Conservation (phyloP, 2,113 vertebrate species). For the Sinocyclocheilus anophthalmus region DNA sequence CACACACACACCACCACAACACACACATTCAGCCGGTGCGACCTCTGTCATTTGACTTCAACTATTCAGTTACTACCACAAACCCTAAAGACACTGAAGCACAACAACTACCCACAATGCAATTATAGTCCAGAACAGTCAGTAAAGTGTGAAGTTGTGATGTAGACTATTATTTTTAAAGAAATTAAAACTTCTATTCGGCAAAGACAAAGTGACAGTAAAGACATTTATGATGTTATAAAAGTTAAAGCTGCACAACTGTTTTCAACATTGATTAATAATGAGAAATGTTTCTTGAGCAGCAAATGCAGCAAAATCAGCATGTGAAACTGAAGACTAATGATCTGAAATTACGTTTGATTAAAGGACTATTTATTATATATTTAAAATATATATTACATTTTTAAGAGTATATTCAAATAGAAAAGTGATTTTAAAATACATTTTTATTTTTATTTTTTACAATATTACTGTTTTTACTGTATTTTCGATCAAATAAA, state of each 20-base stretch:
- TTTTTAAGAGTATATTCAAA: too few species aligned
- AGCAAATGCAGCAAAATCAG: too few species aligned
- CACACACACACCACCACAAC: slow-evolving; percentile 9
- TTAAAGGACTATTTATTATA: too few species aligned
- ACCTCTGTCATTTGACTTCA: slow-evolving; percentile 21
- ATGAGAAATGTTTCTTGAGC: too few species aligned
- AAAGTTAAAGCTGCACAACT: background rate
- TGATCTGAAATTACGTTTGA: too few species aligned
- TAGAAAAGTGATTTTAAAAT: too few species aligned
- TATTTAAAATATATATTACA: too few species aligned
- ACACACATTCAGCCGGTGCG: background rate
- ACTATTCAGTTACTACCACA: slow-evolving; percentile 24
- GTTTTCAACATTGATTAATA: too few species aligned
- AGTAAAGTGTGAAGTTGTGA: background rate
- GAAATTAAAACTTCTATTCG: background rate
- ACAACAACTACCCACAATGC: slow-evolving; percentile 4
- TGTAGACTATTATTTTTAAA: background rate
- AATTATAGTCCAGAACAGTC: background rate
- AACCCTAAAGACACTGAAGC: slow-evolving; percentile 9
- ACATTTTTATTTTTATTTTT: too few species aligned
- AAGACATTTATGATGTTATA: background rate
- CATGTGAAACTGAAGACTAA: background rate
- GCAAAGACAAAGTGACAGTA: background rate
- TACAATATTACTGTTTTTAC: too few species aligned
- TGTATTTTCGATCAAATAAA: too few species aligned